Evolutionary conservation across 2,888 invertebrate genomes (phyloP).

Genomic region (Noctuana brunneofusca): DNA sequence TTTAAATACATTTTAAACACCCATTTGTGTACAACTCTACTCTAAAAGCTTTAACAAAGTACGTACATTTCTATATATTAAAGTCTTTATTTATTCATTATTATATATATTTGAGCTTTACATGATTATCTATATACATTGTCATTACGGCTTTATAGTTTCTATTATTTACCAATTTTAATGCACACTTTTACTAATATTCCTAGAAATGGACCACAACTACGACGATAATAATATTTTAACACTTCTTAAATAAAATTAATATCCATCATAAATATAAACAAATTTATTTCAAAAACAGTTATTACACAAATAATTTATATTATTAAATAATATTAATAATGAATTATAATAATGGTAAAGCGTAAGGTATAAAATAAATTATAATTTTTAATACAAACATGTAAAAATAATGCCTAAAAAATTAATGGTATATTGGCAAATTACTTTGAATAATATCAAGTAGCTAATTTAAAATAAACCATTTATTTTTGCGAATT

Average conservation of each 20-base stretch:
- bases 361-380: too few species aligned
- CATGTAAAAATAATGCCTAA: too few species aligned
- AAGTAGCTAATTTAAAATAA: too few species aligned
- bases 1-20: slow-evolving; percentile 47
- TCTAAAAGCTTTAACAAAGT: slow-evolving; percentile 72
- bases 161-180: slow-evolving; percentile 70
- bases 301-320: too few species aligned
- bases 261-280: not conserved
- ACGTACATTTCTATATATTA: slow-evolving; percentile 64
- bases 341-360: too few species aligned
- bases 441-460: too few species aligned
- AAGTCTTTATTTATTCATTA: slow-evolving; percentile 70
- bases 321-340: too few species aligned
- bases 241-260: not conserved
- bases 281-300: not conserved
- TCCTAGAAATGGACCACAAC: slow-evolving; percentile 81
- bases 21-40: slow-evolving; percentile 67
- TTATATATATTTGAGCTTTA: slow-evolving; percentile 79
- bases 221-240: slow-evolving; percentile 44
- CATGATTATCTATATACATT: slow-evolving; percentile 72
- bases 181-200: slow-evolving; percentile 77
- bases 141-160: slow-evolving; percentile 54
- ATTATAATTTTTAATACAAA: too few species aligned
- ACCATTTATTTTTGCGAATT: too few species aligned
- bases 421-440: too few species aligned